Evolutionary conservation across 2,797 vertebrate species (phyloP), one percentile per base, ranked within the genome.

Genomic region (Sylvilagus floridanus): DNA sequence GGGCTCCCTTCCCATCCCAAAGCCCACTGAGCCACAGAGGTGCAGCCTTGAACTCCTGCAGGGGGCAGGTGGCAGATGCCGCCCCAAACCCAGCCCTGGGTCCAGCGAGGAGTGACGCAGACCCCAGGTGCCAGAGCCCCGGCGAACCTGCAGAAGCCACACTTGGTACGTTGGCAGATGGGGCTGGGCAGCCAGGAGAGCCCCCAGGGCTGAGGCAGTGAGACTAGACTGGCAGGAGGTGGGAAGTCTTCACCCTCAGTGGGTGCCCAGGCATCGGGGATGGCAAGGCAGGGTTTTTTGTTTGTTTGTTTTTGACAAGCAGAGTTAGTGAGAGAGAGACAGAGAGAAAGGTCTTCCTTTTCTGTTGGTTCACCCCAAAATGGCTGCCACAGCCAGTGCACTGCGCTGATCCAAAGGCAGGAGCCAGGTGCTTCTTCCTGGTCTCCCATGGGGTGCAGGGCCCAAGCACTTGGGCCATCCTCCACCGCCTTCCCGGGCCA

Each of bases 41-140:
- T 72, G 50, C 63, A 72, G 26, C 16, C 13, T 71, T 93, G 76
- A 37, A 77, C 4, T 77, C 78, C 63, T 54, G 28, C 79, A 96
- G 71, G 76, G 52, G 28, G 16, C 79, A 0, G 77, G 17, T 3
- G 0, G n/a, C 1, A 1, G 79, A 47, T n/a, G 19, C 5, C 0
- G 37, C 30, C 1, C 47, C 54, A 9, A 60, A 17, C 24, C 32
- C 0, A 0, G 77, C 60, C 22, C 65, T 42, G n/a, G 69, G 11
- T 5, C 42, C 78, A 68, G 86, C 69, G 2, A 0, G 19, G 28
- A 84, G 62, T 3, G 22, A 75, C 2, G 1, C n/a, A 26, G 90
- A 84, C 37, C 47, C 24, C 22, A 30, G 14, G 4, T 10, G 32
- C 32, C 63, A 84, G 21, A 69, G 32, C 35, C 66, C 75, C 24